Conservation (phyloP, 2,888 invertebrate genomes). For the Scotopteryx bipunctaria region DNA sequence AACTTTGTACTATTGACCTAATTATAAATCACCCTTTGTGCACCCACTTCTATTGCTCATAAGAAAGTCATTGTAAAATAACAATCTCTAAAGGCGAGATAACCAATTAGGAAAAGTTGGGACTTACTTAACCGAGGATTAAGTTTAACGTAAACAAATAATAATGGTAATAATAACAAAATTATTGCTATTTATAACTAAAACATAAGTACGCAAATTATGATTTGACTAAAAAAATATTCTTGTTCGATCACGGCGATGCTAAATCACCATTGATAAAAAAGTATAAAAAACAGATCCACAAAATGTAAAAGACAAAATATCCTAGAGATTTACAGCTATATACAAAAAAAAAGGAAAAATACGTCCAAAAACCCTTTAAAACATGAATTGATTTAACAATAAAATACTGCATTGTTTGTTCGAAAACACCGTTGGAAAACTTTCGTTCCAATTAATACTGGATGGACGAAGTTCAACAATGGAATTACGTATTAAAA, state of each 20-base stretch:
- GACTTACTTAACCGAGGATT: conserved; percentile 5
- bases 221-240: conserved; percentile 41
- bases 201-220: conserved; percentile 38
- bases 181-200: conserved; percentile 29
- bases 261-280: conserved; percentile 41
- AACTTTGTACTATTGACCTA: conserved; percentile 19
- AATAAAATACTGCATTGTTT: conserved; percentile 74
- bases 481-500: conserved; percentile 54
- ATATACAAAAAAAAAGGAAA: conserved; percentile 72
- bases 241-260: conserved; percentile 47
- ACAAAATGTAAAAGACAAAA: conserved; percentile 60
- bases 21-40: not conserved
- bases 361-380: conserved; percentile 71
- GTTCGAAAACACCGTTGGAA: conserved; percentile 49
- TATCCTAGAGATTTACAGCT: conserved; percentile 78
- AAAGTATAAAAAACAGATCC: conserved; percentile 70
- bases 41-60: not conserved
- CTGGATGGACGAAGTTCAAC: conserved; percentile 63
- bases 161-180: conserved; percentile 27
- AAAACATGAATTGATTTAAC: conserved; percentile 59
- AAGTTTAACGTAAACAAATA: conserved; percentile 26
- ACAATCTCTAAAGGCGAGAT: not conserved
- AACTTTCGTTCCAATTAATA: conserved; percentile 57
- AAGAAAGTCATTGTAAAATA: not conserved
- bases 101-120: conserved; percentile 5